A percentile compares a stretch with the other conserved stretches of the same genome.
These are phyloP conservation scores for Melipona quadrifasciata DNA, from an alignment of 1,140 invertebrate species.

Conservation along the genomic window DNA sequence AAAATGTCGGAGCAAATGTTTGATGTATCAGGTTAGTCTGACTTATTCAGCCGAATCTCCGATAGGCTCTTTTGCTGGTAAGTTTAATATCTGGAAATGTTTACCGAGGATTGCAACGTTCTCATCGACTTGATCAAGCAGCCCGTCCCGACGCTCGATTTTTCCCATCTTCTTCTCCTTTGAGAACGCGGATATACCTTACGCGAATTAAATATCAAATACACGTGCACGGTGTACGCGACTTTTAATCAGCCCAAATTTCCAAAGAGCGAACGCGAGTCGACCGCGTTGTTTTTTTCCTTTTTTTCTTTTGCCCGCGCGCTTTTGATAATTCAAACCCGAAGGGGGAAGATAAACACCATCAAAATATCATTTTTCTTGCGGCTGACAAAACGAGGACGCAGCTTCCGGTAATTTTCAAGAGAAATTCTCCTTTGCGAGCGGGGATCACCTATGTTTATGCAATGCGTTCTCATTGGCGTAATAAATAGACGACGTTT, in stretches of 20 bases:
- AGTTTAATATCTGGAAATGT: conserved; percentile 13
- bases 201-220: not conserved
- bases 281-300: not conserved
- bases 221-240: too few relatives aligned
- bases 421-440: not conserved
- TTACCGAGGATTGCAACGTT: not conserved
- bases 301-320: not conserved
- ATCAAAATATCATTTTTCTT: not conserved
- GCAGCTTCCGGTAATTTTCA: not conserved
- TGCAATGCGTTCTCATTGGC: not conserved
- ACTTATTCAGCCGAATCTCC: not conserved
- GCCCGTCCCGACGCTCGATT: not conserved
- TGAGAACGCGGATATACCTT: not conserved
- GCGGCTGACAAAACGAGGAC: not conserved
- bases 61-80: not conserved
- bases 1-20: not conserved
- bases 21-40: not conserved
- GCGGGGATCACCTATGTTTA: not conserved
- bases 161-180: not conserved
- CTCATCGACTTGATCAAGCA: not conserved
- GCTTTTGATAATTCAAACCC: not conserved
- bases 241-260: conserved; percentile 16
- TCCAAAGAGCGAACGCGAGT: not conserved
- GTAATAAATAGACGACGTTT: not conserved
- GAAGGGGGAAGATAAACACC: not conserved